Percentiles rank a stretch among this genome's conserved stretches.
Evolutionary conservation across 2,113 vertebrate species (phyloP).

Genomic region (Chaetodon auriga): DNA sequence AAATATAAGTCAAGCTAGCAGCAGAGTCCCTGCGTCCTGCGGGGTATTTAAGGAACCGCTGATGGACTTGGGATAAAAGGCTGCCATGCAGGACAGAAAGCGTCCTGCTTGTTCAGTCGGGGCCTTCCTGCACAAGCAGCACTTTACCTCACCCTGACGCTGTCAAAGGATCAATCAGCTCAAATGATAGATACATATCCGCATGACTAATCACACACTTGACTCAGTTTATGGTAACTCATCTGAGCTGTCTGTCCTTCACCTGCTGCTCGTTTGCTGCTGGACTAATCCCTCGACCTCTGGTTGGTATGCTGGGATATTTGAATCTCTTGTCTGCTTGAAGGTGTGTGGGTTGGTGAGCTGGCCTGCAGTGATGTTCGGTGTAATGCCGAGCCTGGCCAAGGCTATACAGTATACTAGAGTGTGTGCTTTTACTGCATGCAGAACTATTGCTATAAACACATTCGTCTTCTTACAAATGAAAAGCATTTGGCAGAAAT

Average conservation of each 20-base stretch:
- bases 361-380: not conserved
- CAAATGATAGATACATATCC: conserved; percentile 23
- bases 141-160: not conserved
- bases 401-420: not conserved
- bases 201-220: not conserved
- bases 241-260: not conserved
- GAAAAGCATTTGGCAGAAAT: not conserved
- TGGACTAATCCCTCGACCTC: conserved; percentile 21
- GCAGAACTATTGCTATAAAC: not conserved
- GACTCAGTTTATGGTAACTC: not conserved
- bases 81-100: conserved; percentile 23
- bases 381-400: not conserved
- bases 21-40: conserved; percentile 25
- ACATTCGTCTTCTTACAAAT: not conserved
- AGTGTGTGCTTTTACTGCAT: too few relatives aligned
- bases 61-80: conserved; percentile 7
- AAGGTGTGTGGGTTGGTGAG: conserved; percentile 2
- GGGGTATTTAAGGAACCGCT: conserved; percentile 52
- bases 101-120: conserved; percentile 42
- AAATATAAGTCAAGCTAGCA: conserved; percentile 37
- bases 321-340: not conserved
- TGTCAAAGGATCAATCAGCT: not conserved
- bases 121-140: not conserved
- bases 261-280: not conserved
- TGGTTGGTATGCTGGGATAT: conserved; percentile 1